Conservation (phyloP, 2,113 vertebrate species). For the Coturnix japonica region DNA sequence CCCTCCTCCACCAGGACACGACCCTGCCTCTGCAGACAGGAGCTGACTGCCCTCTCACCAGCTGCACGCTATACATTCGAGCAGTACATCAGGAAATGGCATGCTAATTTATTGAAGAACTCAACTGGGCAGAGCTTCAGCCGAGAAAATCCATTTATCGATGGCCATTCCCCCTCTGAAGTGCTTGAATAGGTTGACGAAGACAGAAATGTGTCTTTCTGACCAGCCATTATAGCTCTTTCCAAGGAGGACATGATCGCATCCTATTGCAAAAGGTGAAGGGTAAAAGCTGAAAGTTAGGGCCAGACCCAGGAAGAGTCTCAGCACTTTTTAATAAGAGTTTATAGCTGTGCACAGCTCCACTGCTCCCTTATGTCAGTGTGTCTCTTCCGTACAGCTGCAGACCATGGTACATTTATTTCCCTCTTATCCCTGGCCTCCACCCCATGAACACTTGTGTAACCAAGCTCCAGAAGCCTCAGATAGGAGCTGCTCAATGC, state of each 20-base stretch:
- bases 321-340: background rate
- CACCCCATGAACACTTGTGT: background rate
- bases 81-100: slow-evolving; percentile 16
- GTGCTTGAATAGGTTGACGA: slow-evolving; percentile 15
- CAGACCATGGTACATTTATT: fast-evolving
- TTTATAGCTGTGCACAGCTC: background rate
- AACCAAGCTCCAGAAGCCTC: background rate
- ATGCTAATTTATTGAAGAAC: slow-evolving; percentile 44
- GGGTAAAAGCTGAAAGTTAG: background rate
- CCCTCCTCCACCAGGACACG: slow-evolving; percentile 39
- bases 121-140: slow-evolving; percentile 15
- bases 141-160: slow-evolving; percentile 45
- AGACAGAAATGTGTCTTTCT: background rate
- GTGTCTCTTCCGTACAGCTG: background rate
- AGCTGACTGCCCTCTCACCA: background rate
- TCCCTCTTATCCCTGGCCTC: background rate
- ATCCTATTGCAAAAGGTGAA: background rate
- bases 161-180: slow-evolving; percentile 4
- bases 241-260: background rate
- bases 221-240: background rate
- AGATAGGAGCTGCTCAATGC: background rate
- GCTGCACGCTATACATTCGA: background rate
- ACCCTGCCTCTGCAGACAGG: slow-evolving; percentile 20
- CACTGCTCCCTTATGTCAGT: background rate
- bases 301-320: background rate